Conservation (phyloP, 2,113 vertebrate genomes). For the Hypocryptadius cinnamomeus region DNA sequence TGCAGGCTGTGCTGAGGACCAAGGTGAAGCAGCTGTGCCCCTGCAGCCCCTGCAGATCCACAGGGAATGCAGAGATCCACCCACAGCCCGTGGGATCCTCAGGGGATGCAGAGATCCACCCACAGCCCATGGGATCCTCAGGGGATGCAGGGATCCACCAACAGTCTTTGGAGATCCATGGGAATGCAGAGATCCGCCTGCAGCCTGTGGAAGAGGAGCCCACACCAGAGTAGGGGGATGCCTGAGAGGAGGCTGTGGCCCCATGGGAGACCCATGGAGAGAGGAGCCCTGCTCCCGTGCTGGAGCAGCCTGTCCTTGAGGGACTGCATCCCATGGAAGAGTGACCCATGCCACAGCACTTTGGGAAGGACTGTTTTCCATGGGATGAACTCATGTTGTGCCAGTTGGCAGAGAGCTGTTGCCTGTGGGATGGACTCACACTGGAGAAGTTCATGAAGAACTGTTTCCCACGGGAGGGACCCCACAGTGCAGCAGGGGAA, state of each 20-base stretch:
- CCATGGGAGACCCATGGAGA: background rate
- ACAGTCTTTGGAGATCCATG: background rate
- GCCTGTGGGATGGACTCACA: background rate
- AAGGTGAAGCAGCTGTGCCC: background rate
- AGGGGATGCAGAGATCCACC: background rate
- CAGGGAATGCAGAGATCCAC: background rate
- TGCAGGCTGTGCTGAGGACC: background rate
- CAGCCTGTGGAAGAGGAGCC: background rate
- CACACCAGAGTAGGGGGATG: background rate
- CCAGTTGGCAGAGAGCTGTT: background rate
- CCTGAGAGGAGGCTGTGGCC: background rate
- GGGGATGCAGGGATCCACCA: background rate
- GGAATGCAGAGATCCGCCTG: background rate
- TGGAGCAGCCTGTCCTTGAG: background rate
- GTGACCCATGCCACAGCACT: fast-evolving
- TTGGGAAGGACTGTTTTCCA: background rate
- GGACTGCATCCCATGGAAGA: background rate
- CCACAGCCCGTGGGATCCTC: fast-evolving
- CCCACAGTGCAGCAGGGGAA: background rate
- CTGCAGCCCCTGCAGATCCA: background rate
- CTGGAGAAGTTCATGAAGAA: background rate
- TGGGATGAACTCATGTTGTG: background rate
- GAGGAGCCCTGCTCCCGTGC: background rate
- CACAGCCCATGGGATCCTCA: background rate
- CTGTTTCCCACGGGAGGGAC: background rate